Conservation (phyloP, 2,797 vertebrate species). For the Dendrocincla fuliginosa region DNA sequence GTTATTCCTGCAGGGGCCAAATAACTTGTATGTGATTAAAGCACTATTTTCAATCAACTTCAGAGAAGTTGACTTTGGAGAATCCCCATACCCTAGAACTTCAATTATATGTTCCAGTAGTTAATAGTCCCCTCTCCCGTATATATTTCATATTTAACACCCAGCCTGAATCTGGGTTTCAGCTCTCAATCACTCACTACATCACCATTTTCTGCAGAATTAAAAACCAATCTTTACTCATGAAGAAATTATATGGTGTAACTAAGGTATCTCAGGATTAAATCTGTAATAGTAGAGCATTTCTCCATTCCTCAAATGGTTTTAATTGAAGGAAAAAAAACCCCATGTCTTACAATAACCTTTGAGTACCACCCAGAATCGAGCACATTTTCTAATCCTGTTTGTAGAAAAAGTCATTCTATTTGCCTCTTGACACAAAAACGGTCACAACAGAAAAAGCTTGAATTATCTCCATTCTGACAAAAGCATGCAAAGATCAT, state of each 20-base stretch:
- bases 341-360: neutral
- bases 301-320: neutral
- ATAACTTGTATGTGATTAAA: neutral
- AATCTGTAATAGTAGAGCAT: neutral
- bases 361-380: neutral
- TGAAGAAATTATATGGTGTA: neutral
- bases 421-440: neutral
- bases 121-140: neutral
- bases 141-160: neutral
- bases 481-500: neutral
- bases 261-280: neutral
- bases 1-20: neutral
- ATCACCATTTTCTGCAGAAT: neutral
- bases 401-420: neutral
- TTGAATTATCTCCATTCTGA: neutral
- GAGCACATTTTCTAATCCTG: neutral
- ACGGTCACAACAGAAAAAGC: neutral
- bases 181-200: neutral
- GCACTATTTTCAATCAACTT: neutral
- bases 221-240: neutral
- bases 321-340: neutral
- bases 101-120: neutral
- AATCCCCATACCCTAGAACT: neutral
- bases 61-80: neutral
- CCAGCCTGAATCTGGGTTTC: neutral